Evolutionary conservation across 2,113 vertebrate species (phyloP), one percentile per base, ranked within the genome.

Genomic region (Colossoma macropomum): DNA sequence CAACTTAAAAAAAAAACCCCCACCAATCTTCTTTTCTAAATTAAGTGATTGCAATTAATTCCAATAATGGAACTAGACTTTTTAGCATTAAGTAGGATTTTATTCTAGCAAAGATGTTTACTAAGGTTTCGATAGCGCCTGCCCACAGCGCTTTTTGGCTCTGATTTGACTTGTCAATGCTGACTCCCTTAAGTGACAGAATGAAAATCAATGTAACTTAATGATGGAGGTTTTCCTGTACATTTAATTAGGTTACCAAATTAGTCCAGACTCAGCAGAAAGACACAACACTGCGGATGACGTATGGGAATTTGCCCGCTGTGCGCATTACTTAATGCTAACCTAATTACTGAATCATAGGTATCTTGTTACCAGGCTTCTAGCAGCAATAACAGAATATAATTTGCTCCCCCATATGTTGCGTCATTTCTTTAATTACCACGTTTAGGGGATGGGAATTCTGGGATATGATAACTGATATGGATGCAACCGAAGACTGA

Each of bases 141-240:
- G 30, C 50, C 52, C 27, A 21, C 13, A 38, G 34, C 38, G 28
- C 13, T 25, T 0, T 45, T 73, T 30, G 72, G 71, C 76, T 68
- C 75, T 10, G 79, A 32, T 54, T 52, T 1, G 82, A 78, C 65
- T 54, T 41, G 75, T 85, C 75, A 50, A 69, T 79, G 65, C 78
- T 28, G 48, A n/a, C 79, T 84, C 15, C 25, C 69, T 71, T 59
- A 69, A 77, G 83, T 87, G 83, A 90, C 84, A 84, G 86, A 89
- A 76, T 86, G 87, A 89, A 92, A 91, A 92, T 92, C 90, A 87
- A 91, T 90, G 81, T 23, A 77, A 75, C 82, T 19, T 89, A 89
- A 91, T 90, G 87, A 90, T 77, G 75, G 41, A 12, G 41, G 56
- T 75, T 89, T 89, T 81, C 79, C 84, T 88, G 86, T 80, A 90